A percentile compares a stretch with the other conserved stretches of the same genome.
These are phyloP conservation scores for Phaethornis superciliosus DNA, from an alignment of 2,113 vertebrate genomes.

Conservation along the genomic window DNA sequence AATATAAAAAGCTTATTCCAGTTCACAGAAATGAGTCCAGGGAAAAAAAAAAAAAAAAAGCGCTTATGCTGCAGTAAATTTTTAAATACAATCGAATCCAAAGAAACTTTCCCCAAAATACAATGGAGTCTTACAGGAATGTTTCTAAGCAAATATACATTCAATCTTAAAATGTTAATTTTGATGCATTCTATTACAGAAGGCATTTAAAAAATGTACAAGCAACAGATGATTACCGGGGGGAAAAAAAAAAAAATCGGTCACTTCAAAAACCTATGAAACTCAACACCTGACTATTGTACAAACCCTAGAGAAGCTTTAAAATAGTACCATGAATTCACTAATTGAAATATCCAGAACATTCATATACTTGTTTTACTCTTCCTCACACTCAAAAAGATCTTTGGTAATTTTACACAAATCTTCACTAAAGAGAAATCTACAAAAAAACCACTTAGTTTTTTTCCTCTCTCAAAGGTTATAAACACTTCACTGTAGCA, in stretches of 20 bases:
- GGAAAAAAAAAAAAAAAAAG: not conserved
- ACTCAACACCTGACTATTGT: not conserved
- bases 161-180: slow-evolving; percentile 11
- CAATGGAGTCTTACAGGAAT: not conserved
- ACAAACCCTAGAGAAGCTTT: not conserved
- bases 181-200: not conserved
- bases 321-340: not conserved
- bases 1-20: slow-evolving; percentile 28
- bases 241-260: not conserved
- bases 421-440: not conserved
- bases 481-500: not conserved
- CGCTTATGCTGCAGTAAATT: not conserved
- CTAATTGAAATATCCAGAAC: not conserved
- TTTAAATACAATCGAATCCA: not conserved
- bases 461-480: not conserved
- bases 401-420: not conserved
- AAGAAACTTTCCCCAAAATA: not conserved
- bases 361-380: not conserved
- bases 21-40: not conserved
- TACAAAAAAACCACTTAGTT: not conserved
- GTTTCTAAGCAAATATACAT: not conserved
- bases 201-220: not conserved
- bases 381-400: not conserved
- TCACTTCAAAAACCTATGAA: slow-evolving; percentile 12
- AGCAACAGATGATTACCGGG: not conserved